Evolutionary conservation across 2,888 invertebrate species (phyloP).

Genomic region (Dynastes tityus): DNA sequence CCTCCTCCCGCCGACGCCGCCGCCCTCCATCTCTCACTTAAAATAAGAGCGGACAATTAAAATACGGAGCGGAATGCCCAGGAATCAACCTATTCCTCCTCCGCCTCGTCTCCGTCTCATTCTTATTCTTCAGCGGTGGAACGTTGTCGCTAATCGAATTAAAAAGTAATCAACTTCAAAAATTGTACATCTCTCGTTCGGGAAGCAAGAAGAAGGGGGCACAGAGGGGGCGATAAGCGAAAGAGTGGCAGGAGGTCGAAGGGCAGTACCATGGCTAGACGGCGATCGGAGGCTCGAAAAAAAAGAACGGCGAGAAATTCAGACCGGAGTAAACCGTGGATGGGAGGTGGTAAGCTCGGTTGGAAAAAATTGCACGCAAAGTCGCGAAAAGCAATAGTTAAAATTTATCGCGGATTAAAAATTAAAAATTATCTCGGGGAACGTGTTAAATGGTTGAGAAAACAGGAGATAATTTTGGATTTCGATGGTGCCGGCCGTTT

Average conservation of each 20-base stretch:
- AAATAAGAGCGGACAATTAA: conserved; percentile 38
- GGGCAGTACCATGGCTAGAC: background rate
- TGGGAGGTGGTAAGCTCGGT: background rate
- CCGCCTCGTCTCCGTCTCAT: conserved; percentile 6
- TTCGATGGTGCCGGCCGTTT: conserved; percentile 61
- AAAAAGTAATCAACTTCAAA: conserved; percentile 54
- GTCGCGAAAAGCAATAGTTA: conserved; percentile 24
- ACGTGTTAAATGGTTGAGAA: conserved; percentile 69
- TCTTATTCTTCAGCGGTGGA: conserved; percentile 37
- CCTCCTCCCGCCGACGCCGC: background rate
- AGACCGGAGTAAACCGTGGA: background rate
- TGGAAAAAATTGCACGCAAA: conserved; percentile 1
- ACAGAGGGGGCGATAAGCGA: background rate
- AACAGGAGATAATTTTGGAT: conserved; percentile 70
- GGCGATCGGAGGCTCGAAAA: background rate
- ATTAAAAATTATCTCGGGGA: conserved; percentile 68
- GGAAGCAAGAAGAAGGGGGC: conserved; percentile 9
- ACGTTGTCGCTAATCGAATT: conserved; percentile 50
- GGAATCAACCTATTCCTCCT: conserved; percentile 23
- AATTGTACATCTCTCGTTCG: conserved; percentile 51
- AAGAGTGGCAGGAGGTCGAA: background rate
- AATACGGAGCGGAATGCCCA: conserved; percentile 27
- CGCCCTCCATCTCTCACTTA: conserved; percentile 32
- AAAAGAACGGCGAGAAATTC: background rate
- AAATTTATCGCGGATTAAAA: conserved; percentile 64